Conservation (phyloP, 2,888 invertebrate genomes). For the Pachymerium ferrugineum region DNA sequence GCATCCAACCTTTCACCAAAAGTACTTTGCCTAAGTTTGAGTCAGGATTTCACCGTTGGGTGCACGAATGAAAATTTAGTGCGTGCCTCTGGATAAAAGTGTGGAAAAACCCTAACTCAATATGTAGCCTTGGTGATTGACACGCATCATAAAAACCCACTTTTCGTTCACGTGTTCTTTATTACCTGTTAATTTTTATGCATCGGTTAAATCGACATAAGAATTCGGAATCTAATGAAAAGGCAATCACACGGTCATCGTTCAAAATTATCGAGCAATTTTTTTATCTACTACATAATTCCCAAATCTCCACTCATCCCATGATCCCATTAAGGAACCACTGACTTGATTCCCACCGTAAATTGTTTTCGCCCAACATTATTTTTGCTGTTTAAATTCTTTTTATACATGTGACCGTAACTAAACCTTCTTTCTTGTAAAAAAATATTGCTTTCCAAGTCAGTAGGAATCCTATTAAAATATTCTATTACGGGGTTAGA, state of each 20-base stretch:
- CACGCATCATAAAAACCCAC: conserved; percentile 16
- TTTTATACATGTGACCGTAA: neutral
- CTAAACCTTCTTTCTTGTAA: neutral
- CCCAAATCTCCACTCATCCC: neutral
- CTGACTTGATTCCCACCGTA: neutral
- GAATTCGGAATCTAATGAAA: conserved; percentile 1
- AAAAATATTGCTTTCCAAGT: neutral
- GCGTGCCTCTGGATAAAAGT: neutral
- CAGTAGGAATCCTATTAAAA: neutral
- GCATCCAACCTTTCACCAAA: conserved; percentile 19
- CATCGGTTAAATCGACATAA: neutral
- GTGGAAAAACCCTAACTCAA: conserved; percentile 10
- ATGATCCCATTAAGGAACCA: neutral
- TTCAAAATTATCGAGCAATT: no score
- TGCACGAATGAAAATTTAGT: neutral
- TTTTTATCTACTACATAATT: neutral
- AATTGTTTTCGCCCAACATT: neutral
- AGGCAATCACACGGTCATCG: conserved; percentile 1
- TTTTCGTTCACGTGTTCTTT: neutral
- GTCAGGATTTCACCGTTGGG: neutral
- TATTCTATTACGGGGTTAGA: neutral
- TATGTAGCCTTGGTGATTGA: conserved; percentile 4
- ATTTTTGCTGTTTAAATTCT: neutral
- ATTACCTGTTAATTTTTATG: conserved; percentile 24
- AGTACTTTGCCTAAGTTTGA: conserved; percentile 18